Base-by-base conservation (phyloP, 2,797 vertebrate genomes). In the Hyperoplus immaculatus region DNA sequence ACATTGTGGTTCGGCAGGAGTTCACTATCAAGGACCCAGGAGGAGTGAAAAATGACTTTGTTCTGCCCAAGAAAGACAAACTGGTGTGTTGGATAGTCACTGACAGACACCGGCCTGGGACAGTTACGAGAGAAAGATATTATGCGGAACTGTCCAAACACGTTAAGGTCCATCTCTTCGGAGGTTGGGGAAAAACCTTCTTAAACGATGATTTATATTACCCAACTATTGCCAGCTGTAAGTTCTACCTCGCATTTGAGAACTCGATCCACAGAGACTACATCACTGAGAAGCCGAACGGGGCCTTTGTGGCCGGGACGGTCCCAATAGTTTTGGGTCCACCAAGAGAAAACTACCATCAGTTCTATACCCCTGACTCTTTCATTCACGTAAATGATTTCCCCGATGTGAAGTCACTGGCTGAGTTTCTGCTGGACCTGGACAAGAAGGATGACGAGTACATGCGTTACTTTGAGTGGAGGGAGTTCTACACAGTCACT, bases 21-120 rank as follows among this genome's bases (percentile, higher is more conserved):
- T 93, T 95, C 85, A 90, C 94, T 66, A 91, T 94, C 39, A 80
- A 63, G 6, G 92, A 94, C 60, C 93, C 50, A 6, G 68, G 89
- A 29, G 29, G 83, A 54, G 88, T 85, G 13, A 91, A 95, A 51
- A 94, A 95, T 12, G 86, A 93, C 4, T 95, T 96, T 88, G 93
- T 96, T 84, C 89, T 97, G 65, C 96, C 90, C 3, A 75, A 83
- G 59, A 97, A 98, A 88, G 95, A 96, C 83, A 97, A 96, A 74
- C 62, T 97, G 36, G 95, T 97, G 7, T 97, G 97, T 85, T 98
- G 97, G 97, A 95, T 98, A 56, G 96, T 97, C 14, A 97, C 96
- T 84, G 97, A 97, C 92, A 96, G 93, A 72, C 89, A 91, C 93
- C 94, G 0, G 0, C 0, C 1, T 1, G 88, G 87, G 21, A 76